Evolutionary conservation across 2,113 vertebrate genomes (phyloP).

Genomic region (Vulpes lagopus): DNA sequence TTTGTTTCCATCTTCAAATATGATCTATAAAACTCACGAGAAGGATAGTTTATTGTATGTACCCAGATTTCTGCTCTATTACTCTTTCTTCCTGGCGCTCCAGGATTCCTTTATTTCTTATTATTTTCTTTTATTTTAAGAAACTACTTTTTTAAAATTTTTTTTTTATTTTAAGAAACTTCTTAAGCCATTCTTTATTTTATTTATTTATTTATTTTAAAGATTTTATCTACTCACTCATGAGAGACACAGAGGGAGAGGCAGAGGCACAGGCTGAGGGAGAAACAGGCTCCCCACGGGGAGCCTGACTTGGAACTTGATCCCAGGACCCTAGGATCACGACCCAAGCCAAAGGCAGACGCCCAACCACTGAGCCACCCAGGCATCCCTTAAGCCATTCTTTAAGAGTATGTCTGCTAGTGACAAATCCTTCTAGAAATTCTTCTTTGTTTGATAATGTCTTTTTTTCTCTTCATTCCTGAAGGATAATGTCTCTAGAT

Average conservation of each 20-base stretch:
- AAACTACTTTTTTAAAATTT: background rate
- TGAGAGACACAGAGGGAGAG: too few relatives aligned
- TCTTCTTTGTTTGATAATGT: background rate
- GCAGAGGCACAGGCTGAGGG: too few relatives aligned
- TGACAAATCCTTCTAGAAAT: background rate
- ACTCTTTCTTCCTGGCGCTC: background rate
- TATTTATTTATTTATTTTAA: too few relatives aligned
- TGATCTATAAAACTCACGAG: background rate
- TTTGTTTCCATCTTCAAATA: background rate
- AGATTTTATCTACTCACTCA: too few relatives aligned
- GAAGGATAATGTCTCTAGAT: slow-evolving; percentile 33
- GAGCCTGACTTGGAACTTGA: too few relatives aligned
- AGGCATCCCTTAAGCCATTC: background rate
- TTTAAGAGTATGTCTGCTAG: background rate
- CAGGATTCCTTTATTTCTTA: background rate
- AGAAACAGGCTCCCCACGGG: too few relatives aligned
- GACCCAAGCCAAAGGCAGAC: too few relatives aligned
- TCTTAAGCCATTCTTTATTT: background rate
- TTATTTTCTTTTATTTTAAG: background rate
- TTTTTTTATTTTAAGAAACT: background rate
- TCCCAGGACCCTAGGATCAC: too few relatives aligned
- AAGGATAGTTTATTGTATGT: background rate
- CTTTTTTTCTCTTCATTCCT: background rate
- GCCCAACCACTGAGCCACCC: too few relatives aligned
- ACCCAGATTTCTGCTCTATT: background rate